Base-by-base conservation (phyloP, 2,797 vertebrate genomes). In the Hoplostethus mediterraneus region DNA sequence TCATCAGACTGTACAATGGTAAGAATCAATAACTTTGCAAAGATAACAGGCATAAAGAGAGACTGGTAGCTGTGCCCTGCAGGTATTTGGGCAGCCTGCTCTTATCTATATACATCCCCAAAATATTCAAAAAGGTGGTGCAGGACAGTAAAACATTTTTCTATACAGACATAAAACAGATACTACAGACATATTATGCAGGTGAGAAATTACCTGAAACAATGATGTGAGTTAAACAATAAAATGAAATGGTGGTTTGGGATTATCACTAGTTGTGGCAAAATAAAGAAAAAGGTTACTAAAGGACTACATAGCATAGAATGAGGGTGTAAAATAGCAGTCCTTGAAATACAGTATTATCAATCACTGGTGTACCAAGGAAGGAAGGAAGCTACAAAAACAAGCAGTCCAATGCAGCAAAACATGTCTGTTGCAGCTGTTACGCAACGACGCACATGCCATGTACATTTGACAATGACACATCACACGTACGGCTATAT, bases 401-500 rank as follows among this genome's bases (percentile, higher is more conserved):
- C 54, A 56, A 56, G 31, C 52, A 52, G 6, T 52, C 40, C 36
- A 31, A 31, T 17, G 56, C 55, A 5, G 55, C 71, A 61, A 57
- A 63, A 82, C 71, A 48, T 61, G 51, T 57, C 57, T 25, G 51
- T 5, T 74, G 71, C 85, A 84, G 83, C 79, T 61, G 82, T 89
- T 89, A 89, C 62, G 75, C 84, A 87, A 88, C 71, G 71, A 70
- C 67, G 84, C 80, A 77, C 77, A 77, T 65, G 79, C 54, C 75
- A 71, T 65, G 65, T 73, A 78, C 74, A 36, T 73, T 77, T 79
- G 81, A 87, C 87, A 83, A 67, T 84, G 78, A 89, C 87, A 87
- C 84, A 88, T 88, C 75, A 81, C 72, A 83, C 55, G 11, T 71
- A 42, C 58, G 1, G 84, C 84, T 87, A 90, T 86, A 87, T 91